These are phyloP conservation scores for Galeopterus variegatus DNA, from an alignment of 2,113 vertebrate genomes.

Conservation along the genomic window DNA sequence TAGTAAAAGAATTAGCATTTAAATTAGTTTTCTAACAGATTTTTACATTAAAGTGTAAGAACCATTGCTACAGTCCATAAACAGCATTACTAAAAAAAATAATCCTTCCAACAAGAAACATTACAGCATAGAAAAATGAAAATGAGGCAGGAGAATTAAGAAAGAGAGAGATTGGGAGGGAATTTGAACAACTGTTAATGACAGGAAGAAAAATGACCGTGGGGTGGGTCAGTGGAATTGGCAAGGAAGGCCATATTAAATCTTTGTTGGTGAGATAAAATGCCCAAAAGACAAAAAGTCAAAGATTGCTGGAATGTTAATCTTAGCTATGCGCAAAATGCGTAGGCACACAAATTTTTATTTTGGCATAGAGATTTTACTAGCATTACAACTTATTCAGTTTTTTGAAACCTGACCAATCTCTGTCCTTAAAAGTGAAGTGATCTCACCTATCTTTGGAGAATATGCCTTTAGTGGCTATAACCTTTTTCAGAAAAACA, in stretches of 20 bases:
- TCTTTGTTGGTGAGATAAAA: neutral
- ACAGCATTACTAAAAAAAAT: neutral
- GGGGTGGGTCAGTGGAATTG: neutral
- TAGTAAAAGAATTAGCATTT: conserved; percentile 66
- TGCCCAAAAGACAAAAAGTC: neutral
- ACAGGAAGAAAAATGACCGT: neutral
- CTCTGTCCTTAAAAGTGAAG: neutral
- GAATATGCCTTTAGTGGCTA: neutral
- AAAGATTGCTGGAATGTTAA: neutral
- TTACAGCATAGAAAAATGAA: neutral
- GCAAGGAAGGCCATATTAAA: neutral
- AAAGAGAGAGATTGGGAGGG: neutral
- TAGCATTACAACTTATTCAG: neutral
- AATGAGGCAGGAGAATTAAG: neutral
- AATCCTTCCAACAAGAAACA: neutral
- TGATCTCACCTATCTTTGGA: neutral
- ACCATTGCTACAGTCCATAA: neutral
- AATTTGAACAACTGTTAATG: neutral
- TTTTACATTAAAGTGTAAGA: conserved; percentile 29
- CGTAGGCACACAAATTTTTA: neutral
- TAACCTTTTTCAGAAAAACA: neutral
- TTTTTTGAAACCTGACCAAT: neutral
- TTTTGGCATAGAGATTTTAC: neutral
- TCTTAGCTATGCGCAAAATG: neutral
- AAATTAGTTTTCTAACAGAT: conserved; percentile 42